Conservation (phyloP, 2,888 invertebrate species). For the Cinara cedri region DNA sequence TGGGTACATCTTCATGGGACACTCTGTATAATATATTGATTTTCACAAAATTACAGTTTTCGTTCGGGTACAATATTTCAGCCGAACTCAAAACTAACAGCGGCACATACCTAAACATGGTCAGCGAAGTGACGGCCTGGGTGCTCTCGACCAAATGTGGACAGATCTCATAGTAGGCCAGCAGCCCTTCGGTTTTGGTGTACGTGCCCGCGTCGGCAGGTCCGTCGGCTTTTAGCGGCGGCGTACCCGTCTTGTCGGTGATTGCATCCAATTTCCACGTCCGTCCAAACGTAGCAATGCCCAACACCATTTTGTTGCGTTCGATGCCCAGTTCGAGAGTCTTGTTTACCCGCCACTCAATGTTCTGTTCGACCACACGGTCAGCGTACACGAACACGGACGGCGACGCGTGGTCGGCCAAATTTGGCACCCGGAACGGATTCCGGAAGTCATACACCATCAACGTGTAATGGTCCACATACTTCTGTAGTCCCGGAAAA, state of each 20-base stretch:
- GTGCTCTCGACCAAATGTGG: conserved; percentile 74
- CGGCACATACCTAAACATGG: conserved; percentile 27
- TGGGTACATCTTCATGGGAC: not conserved
- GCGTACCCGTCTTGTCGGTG: conserved; percentile 78
- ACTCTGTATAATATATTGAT: not conserved
- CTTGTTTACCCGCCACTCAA: conserved; percentile 64
- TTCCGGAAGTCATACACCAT: conserved; percentile 81
- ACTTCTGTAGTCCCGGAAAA: conserved; percentile 74
- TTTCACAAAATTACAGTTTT: too few relatives aligned
- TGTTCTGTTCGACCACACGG: conserved; percentile 65
- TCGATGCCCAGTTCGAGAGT: conserved; percentile 25
- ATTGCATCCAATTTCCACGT: conserved; percentile 80
- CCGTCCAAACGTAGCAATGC: conserved; percentile 74
- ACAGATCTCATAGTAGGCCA: conserved; percentile 83
- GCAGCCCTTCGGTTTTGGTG: conserved; percentile 72
- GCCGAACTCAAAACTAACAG: too few relatives aligned
- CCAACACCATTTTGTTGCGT: conserved; percentile 71
- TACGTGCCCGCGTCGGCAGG: conserved; percentile 76
- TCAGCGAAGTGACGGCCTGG: conserved; percentile 62
- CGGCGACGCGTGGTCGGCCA: conserved; percentile 79
- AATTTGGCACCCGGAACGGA: conserved; percentile 76
- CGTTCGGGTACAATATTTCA: too few relatives aligned
- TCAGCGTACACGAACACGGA: conserved; percentile 70
- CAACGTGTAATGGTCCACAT: conserved; percentile 80
- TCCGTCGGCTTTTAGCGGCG: conserved; percentile 74